Evolutionary conservation across 2,888 invertebrate genomes (phyloP).

Genomic region (Chironomus tentans): DNA sequence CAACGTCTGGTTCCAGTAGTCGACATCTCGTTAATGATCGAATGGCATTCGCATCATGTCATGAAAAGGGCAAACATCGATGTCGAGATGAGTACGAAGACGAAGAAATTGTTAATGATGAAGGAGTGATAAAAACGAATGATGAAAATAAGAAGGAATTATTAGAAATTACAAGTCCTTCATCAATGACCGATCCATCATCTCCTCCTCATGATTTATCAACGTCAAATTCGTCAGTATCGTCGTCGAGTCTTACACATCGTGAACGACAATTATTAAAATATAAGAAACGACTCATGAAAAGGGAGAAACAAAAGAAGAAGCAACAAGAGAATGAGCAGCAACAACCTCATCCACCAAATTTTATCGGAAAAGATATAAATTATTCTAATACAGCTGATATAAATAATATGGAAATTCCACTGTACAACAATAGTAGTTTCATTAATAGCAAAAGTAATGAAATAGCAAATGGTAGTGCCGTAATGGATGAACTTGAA

Average conservation of each 20-base stretch:
- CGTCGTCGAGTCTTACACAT: conserved; percentile 32
- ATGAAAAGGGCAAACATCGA: conserved; percentile 65
- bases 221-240: conserved; percentile 31
- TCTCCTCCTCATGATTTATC: conserved; percentile 30
- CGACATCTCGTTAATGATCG: conserved; percentile 12
- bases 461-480: background rate
- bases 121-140: background rate
- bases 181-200: conserved; percentile 14
- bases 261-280: conserved; percentile 41
- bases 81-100: conserved; percentile 67
- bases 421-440: background rate
- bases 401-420: background rate
- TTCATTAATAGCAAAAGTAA: background rate
- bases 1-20: conserved; percentile 2
- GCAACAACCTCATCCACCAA: conserved; percentile 27
- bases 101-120: conserved; percentile 34
- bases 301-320: conserved; percentile 41
- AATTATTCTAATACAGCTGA: background rate
- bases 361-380: background rate
- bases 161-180: conserved; percentile 6
- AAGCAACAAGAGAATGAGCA: conserved; percentile 28
- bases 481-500: conserved; percentile 5
- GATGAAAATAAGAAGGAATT: background rate
- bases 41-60: conserved; percentile 42
- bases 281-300: conserved; percentile 42